phyloP scores from a whole-genome alignment of 2,888 invertebrate genomes.

The Bimastos eiseni region DNA sequence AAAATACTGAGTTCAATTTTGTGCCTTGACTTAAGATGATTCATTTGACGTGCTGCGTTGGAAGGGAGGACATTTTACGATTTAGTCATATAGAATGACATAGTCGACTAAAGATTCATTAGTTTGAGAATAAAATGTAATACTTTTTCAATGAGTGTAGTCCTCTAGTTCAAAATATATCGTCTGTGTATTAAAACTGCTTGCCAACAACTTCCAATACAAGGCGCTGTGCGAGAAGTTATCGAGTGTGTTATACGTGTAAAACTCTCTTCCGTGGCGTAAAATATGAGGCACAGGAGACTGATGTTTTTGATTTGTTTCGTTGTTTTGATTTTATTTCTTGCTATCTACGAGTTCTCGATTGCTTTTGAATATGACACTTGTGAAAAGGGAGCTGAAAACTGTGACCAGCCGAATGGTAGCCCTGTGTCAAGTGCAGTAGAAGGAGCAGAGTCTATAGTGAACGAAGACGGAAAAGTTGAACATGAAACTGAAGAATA shows the following conservation, averaged over 20 bases:
- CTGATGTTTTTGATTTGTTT: neutral
- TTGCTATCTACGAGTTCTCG: slow-evolving; percentile 7
- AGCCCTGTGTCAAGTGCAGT: neutral
- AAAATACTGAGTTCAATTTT: no score
- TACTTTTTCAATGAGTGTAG: neutral
- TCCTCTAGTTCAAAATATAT: neutral
- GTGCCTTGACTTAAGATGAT: no score
- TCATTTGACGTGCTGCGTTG: neutral
- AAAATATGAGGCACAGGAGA: neutral
- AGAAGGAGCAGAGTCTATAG: neutral
- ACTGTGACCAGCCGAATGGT: neutral
- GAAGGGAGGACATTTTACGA: neutral
- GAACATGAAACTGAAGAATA: neutral
- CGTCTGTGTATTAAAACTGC: neutral
- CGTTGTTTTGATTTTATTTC: neutral
- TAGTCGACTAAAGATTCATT: no score
- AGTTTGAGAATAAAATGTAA: neutral
- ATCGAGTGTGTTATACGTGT: neutral
- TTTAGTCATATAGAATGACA: neutral
- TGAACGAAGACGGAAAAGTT: neutral
- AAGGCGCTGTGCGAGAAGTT: neutral
- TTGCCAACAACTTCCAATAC: no score
- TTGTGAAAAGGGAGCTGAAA: neutral
- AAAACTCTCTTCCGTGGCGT: neutral
- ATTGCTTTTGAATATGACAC: neutral